These are phyloP conservation scores for Circaetus cinerascens DNA, from an alignment of 2,113 vertebrate species.

Conservation along the genomic window DNA sequence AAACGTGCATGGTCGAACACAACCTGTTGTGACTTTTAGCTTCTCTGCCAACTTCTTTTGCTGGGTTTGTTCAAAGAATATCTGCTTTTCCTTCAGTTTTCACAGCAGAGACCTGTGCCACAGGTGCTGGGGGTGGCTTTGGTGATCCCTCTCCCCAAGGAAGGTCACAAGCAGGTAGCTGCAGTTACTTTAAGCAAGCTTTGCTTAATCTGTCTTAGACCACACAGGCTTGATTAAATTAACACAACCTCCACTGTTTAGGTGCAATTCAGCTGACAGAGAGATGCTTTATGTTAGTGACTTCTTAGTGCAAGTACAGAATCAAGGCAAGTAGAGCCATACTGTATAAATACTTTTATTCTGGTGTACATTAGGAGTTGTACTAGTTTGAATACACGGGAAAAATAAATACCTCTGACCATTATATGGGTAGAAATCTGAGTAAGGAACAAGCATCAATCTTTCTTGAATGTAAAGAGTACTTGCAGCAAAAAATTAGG, in stretches of 20 bases:
- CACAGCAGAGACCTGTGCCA: background rate
- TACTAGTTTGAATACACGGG: background rate
- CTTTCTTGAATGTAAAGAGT: background rate
- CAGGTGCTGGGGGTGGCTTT: background rate
- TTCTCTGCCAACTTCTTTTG: background rate
- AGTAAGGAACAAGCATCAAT: background rate
- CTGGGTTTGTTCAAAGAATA: background rate
- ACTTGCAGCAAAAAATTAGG: background rate
- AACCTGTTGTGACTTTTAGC: background rate
- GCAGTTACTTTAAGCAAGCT: background rate
- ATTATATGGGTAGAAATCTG: background rate
- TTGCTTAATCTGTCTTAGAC: background rate
- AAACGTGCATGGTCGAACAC: rapidly evolving
- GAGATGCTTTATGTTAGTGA: background rate
- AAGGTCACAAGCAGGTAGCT: background rate
- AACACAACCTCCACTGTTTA: background rate
- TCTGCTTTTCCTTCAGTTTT: background rate
- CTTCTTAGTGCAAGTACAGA: background rate
- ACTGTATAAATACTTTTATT: background rate
- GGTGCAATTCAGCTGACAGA: background rate
- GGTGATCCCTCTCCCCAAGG: background rate
- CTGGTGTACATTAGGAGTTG: background rate
- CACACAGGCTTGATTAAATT: background rate
- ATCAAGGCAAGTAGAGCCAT: background rate
- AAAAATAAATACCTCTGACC: background rate